phyloP scores from a whole-genome alignment of 2,888 invertebrate genomes.

The Chymomyza caudatula region DNA sequence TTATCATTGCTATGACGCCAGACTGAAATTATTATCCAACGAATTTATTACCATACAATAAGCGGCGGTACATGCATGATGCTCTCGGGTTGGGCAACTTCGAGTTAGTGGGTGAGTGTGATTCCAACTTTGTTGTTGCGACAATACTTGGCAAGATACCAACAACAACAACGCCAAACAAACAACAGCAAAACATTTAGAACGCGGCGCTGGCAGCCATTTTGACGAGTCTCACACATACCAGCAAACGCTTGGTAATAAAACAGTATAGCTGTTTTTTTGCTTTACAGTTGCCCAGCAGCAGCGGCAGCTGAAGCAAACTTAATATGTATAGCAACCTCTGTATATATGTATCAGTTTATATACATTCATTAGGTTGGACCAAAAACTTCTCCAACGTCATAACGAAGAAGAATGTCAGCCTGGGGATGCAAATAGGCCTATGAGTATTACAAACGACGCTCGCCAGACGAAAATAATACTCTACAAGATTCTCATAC shows the following conservation, averaged over 20 bases:
- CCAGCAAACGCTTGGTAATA: constrained; percentile 22
- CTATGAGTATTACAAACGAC: too few species aligned
- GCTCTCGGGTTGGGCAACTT: constrained; percentile 25
- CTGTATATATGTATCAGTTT: background rate
- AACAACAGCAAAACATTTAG: constrained; percentile 21
- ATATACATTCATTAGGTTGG: too few species aligned
- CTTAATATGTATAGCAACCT: background rate
- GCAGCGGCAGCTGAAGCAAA: background rate
- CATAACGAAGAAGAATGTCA: too few species aligned
- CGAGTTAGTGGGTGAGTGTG: constrained; percentile 13
- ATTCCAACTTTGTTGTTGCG: constrained; percentile 4
- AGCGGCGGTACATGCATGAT: constrained; percentile 27
- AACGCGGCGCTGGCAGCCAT: constrained; percentile 31
- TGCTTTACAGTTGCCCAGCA: constrained; percentile 2
- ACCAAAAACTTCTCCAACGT: too few species aligned
- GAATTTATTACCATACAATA: constrained; percentile 73
- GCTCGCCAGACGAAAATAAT: too few species aligned
- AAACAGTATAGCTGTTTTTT: background rate
- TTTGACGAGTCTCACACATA: constrained; percentile 51
- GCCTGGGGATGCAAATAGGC: too few species aligned
- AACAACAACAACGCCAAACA: constrained; percentile 27
- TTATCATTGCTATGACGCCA: constrained; percentile 75
- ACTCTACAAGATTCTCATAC: too few species aligned
- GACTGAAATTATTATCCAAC: constrained; percentile 74
- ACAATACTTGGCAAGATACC: constrained; percentile 44